Evolutionary conservation across 1,140 invertebrate genomes (phyloP), one percentile per base, ranked within the genome.

Genomic region (Drosophila baimaii): DNA sequence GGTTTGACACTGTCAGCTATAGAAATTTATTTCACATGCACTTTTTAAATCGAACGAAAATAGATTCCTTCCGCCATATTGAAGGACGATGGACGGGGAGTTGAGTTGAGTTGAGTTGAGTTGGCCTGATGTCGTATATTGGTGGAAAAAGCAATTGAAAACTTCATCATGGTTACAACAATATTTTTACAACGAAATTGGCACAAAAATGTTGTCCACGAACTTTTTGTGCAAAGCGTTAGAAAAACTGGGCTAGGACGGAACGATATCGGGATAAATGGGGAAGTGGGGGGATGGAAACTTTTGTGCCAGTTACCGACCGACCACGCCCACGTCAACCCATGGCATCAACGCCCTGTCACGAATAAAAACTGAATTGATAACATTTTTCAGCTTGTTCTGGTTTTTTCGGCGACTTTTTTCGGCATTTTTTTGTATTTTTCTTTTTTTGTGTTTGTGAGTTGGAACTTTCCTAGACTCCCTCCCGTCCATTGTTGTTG

Each of bases 101-200:
- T n/a, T n/a, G 29, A 31, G 29, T 4, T n/a, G n/a, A n/a, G 21
- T 7, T 19, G 15, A 9, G 13, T 31, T 15, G 37, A 47, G 41
- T 17, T 19, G 19, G 62, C 63, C 59, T 63, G 57, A 65, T 75
- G 72, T 77, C 73, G 54, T 82, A 47, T 72, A 59, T 80, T 84
- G 66, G 43, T 68, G 81, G 81, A 58, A 75, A 79, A 89, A 89
- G 41, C 84, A 89, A 89, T 89, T 89, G 84, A 84, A 89, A 89
- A 89, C 81, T 89, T 89, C 84, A 89, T 89, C 84, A 89, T 84
- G 84, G 80, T 66, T 89, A 73, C 81, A 90, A 89, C 74, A 89
- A 89, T 89, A 89, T 89, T 89, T 89, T 89, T 74, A 75, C 84
- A 84, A 74, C 77, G 84, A 89, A 89, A 89, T 89, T 89, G 84